Percentiles rank a stretch among this genome's conserved stretches.
These are phyloP conservation scores for Ypsolopha scabrella DNA, from an alignment of 2,888 invertebrate genomes.

Conservation along the genomic window DNA sequence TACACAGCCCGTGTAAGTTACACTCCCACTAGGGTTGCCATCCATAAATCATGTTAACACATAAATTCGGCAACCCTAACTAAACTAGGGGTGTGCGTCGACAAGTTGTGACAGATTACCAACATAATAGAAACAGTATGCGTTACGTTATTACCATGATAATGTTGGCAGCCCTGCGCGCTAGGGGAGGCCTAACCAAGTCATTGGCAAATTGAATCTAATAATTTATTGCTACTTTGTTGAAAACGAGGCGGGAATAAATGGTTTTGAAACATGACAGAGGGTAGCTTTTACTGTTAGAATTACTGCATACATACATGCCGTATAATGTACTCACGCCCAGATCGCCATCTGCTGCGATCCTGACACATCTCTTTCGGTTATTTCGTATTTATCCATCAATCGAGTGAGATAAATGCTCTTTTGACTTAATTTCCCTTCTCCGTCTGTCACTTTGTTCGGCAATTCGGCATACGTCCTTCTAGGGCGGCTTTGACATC, in stretches of 20 bases:
- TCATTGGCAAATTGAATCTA: conserved; percentile 59
- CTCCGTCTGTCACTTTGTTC: no score
- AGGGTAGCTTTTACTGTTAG: no score
- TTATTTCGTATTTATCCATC: no score
- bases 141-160: conserved; percentile 49
- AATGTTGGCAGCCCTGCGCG: conserved; percentile 38
- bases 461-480: no score
- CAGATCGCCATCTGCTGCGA: no score
- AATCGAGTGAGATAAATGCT: no score
- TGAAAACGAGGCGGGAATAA: conserved; percentile 4
- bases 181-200: conserved; percentile 43
- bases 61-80: conserved; percentile 54
- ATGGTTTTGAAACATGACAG: neutral
- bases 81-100: conserved; percentile 30
- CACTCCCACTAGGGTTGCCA: conserved; percentile 31
- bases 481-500: no score
- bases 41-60: conserved; percentile 65
- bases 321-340: no score
- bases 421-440: no score
- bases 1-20: neutral
- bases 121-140: conserved; percentile 12
- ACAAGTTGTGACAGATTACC: conserved; percentile 45
- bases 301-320: no score
- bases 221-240: conserved; percentile 55
- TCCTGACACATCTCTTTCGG: no score